A percentile compares a stretch with the other conserved stretches of the same genome.
Conservation (phyloP, 2,797 vertebrate species). For the Psittacula echo region DNA sequence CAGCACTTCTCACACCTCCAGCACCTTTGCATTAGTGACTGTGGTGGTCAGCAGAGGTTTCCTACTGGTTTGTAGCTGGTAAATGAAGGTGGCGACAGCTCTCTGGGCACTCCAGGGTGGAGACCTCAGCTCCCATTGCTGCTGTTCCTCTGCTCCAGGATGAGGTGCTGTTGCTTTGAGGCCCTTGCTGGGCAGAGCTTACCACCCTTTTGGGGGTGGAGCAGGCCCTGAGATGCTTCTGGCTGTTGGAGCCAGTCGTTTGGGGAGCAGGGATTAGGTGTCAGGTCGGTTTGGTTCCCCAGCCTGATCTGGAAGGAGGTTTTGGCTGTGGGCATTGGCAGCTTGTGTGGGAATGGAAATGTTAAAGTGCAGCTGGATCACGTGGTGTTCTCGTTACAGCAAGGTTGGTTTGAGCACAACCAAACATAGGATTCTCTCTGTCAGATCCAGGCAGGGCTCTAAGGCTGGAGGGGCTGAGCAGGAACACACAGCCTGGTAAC, state of each 20-base stretch:
- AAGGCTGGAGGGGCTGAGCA: not conserved
- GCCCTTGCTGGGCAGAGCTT: not conserved
- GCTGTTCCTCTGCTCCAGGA: not conserved
- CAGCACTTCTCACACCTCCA: not conserved
- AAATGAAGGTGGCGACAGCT: not conserved
- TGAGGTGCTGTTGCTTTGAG: not conserved
- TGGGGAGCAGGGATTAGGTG: constrained; percentile 11
- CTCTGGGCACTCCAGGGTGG: fast-evolving
- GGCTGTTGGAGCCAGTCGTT: not conserved
- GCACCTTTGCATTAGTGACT: not conserved
- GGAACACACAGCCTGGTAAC: not conserved
- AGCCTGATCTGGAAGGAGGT: constrained; percentile 1
- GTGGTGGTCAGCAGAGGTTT: not conserved
- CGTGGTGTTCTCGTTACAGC: not conserved
- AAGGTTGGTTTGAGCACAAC: not conserved
- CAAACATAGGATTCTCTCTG: not conserved
- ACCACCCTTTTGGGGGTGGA: not conserved
- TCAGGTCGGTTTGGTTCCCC: constrained; percentile 6
- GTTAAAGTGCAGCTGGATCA: constrained; percentile 30
- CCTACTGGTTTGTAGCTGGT: not conserved
- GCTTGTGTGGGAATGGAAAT: not conserved
- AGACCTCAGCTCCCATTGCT: not conserved
- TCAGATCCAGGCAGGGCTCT: not conserved
- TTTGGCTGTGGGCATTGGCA: not conserved
- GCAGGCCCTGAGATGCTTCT: not conserved